Evolutionary conservation across 2,797 vertebrate genomes (phyloP).

Genomic region (Salarias fasciatus): DNA sequence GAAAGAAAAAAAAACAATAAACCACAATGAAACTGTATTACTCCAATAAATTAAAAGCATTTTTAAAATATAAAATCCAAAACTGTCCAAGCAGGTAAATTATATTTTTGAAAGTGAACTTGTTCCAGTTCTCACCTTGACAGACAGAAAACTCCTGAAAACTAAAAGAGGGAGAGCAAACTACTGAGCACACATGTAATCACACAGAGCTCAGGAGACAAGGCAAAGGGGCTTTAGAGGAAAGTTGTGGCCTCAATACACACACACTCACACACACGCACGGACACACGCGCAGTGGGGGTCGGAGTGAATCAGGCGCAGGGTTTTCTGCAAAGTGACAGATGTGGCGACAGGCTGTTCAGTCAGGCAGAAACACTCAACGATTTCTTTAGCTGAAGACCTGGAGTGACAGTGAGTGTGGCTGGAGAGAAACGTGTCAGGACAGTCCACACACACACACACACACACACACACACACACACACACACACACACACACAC

Average conservation of each 20-base stretch:
- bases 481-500: constrained; percentile 1
- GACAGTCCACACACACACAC: neutral
- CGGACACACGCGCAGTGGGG: constrained; percentile 19
- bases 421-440: constrained; percentile 37
- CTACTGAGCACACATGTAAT: neutral
- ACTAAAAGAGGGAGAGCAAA: constrained; percentile 10
- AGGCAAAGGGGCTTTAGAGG: constrained; percentile 1
- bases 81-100: no score
- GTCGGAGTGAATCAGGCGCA: constrained; percentile 46
- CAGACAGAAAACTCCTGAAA: neutral
- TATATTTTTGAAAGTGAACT: no score
- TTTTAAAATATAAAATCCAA: no score
- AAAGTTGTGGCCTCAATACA: neutral
- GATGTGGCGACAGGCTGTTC: constrained; percentile 68
- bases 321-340: constrained; percentile 68
- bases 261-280: constrained; percentile 8
- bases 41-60: no score
- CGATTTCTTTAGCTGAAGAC: constrained; percentile 52
- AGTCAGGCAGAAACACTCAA: constrained; percentile 72
- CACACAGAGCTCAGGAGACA: constrained; percentile 8
- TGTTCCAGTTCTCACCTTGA: no score
- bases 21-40: no score
- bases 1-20: no score
- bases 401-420: constrained; percentile 60
- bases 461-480: neutral